Evolutionary conservation across 2,113 vertebrate species (phyloP).

Genomic region (Aplodontia rufa): DNA sequence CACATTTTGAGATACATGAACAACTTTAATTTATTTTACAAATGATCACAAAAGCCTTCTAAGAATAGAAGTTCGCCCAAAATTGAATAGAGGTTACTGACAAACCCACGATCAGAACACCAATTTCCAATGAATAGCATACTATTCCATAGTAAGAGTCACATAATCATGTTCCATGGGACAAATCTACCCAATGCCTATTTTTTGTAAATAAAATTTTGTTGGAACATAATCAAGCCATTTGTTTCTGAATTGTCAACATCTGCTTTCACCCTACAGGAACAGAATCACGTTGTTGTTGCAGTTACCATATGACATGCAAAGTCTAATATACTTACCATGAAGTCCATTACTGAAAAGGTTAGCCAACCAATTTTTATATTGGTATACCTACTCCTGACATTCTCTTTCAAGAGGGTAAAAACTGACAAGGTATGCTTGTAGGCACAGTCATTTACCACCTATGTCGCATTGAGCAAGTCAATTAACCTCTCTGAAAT

Average conservation of each 20-base stretch:
- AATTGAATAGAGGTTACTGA: background rate
- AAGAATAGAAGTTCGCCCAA: background rate
- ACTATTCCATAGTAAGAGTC: background rate
- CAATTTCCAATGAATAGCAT: background rate
- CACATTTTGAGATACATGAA: background rate
- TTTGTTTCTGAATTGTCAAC: background rate
- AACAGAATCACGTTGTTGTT: background rate
- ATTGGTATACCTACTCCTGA: background rate
- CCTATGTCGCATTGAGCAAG: background rate
- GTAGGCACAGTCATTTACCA: background rate
- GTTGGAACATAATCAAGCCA: background rate
- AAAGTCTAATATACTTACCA: background rate
- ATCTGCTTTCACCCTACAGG: background rate
- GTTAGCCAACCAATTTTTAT: background rate
- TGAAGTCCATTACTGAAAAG: background rate
- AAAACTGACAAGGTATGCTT: background rate
- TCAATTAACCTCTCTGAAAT: slow-evolving; percentile 47
- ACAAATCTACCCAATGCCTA: background rate
- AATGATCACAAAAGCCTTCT: background rate
- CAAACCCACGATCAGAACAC: background rate
- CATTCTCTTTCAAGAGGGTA: background rate
- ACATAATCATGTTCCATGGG: background rate
- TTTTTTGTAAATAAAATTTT: background rate
- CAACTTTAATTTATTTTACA: background rate
- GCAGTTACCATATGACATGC: background rate